Evolutionary conservation across 2,888 invertebrate genomes (phyloP).

Genomic region (Drosophila nigricruria): DNA sequence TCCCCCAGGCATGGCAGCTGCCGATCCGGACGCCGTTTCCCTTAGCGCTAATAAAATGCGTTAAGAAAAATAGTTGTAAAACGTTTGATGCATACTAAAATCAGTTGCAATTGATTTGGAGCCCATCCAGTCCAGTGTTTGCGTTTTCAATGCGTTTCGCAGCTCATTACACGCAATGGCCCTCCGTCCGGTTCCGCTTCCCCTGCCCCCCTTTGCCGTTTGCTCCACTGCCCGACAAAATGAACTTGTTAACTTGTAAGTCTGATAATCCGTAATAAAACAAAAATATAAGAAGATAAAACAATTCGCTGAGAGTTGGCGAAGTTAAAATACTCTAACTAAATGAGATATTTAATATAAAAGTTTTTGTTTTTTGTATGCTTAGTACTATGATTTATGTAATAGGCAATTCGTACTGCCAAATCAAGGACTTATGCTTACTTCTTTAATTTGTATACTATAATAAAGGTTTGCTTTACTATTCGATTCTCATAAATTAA

Average conservation of each 20-base stretch:
- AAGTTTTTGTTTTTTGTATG: too few species aligned
- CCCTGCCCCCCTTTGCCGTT: background rate
- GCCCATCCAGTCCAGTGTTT: constrained; percentile 27
- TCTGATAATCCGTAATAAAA: constrained; percentile 46
- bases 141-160: constrained; percentile 61
- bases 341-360: too few species aligned
- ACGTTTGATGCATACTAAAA: constrained; percentile 83
- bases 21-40: constrained; percentile 53
- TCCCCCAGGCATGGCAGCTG: constrained; percentile 16
- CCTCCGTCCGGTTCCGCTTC: background rate
- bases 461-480: too few species aligned
- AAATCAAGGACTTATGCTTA: too few species aligned
- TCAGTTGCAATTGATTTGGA: constrained; percentile 77
- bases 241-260: constrained; percentile 62
- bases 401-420: too few species aligned
- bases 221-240: constrained; percentile 27
- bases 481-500: too few species aligned
- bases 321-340: constrained; percentile 13
- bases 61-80: constrained; percentile 83
- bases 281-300: constrained; percentile 4
- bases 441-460: too few species aligned
- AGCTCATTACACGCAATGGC: constrained; percentile 70
- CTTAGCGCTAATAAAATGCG: constrained; percentile 75
- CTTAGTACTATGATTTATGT: too few species aligned
- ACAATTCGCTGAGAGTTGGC: background rate